These are phyloP conservation scores for Cisticola juncidis DNA, from an alignment of 2,113 vertebrate genomes.

Conservation along the genomic window DNA sequence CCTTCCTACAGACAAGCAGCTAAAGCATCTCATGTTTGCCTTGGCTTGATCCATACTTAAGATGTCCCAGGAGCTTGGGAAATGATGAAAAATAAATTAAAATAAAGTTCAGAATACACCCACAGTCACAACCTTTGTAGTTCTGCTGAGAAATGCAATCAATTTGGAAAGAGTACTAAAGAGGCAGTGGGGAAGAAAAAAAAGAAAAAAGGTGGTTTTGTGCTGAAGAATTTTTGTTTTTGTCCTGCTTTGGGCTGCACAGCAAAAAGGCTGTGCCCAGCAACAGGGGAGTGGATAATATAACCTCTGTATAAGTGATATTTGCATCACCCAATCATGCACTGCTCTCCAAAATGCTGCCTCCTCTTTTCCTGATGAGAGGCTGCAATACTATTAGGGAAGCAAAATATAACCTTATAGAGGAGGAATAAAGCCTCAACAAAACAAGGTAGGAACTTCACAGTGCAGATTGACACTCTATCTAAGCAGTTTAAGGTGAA, in stretches of 20 bases:
- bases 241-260: background rate
- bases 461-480: accelerated
- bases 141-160: background rate
- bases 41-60: background rate
- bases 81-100: background rate
- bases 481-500: background rate
- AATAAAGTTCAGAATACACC: background rate
- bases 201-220: background rate
- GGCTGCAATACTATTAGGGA: background rate
- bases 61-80: background rate
- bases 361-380: background rate
- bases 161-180: background rate
- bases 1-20: background rate
- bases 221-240: background rate
- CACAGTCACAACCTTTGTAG: background rate
- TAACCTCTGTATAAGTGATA: background rate
- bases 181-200: background rate
- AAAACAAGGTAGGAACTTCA: background rate
- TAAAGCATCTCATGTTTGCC: background rate
- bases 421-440: background rate
- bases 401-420: background rate
- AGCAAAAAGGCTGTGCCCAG: background rate
- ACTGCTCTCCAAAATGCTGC: background rate
- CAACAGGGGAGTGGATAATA: background rate
- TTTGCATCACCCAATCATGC: accelerated